phyloP scores from a whole-genome alignment of 2,797 vertebrate genomes.

The Toxotes lorentzi region DNA sequence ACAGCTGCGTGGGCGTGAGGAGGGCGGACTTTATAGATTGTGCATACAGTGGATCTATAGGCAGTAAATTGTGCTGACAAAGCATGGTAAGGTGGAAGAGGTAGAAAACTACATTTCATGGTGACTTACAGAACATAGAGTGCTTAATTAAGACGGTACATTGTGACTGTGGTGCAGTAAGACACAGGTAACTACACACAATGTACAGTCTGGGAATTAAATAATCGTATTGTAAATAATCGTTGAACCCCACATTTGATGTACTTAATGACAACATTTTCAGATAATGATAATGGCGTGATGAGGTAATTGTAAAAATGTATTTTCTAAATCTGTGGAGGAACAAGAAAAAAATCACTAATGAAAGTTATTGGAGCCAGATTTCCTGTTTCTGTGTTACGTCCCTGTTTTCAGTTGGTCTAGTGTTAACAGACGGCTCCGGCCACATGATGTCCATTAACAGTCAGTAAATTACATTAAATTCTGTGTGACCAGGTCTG shows the following conservation, averaged over 20 bases:
- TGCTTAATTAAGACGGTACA: constrained; percentile 60
- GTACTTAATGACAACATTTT: constrained; percentile 45
- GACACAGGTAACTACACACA: constrained; percentile 19
- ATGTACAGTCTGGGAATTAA: constrained; percentile 18
- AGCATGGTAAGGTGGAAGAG: constrained; percentile 57
- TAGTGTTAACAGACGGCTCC: constrained; percentile 70
- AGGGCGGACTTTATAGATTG: constrained; percentile 80
- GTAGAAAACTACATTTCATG: constrained; percentile 56
- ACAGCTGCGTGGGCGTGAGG: constrained; percentile 70
- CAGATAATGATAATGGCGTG: constrained; percentile 32
- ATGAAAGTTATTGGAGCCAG: constrained; percentile 55
- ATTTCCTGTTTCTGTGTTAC: constrained; percentile 70
- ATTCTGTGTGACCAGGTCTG: constrained; percentile 64
- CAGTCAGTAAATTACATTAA: constrained; percentile 72
- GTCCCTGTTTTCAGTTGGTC: constrained; percentile 62
- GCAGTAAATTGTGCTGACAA: constrained; percentile 81
- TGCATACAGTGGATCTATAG: constrained; percentile 70
- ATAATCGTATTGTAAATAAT: too few species aligned
- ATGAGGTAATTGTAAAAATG: constrained; percentile 51
- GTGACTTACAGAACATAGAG: constrained; percentile 51
- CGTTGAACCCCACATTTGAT: constrained; percentile 36
- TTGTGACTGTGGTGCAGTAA: constrained; percentile 14
- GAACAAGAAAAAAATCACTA: constrained; percentile 50
- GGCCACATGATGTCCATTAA: constrained; percentile 69
- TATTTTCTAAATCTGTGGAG: constrained; percentile 55